Conservation (phyloP, 2,888 invertebrate genomes). For the Dynastes maya region DNA sequence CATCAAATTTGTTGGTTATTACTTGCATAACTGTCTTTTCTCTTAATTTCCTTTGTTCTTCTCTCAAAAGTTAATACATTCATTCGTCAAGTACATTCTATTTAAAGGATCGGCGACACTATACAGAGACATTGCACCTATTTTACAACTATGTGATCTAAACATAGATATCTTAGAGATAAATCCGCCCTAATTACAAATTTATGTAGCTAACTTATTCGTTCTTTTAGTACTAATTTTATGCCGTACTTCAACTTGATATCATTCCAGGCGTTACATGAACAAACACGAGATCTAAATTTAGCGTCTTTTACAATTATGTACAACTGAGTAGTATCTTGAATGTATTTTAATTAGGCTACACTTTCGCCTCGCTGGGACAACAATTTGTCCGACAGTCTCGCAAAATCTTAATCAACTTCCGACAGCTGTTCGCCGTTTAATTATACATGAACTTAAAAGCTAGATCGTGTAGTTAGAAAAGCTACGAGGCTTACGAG, state of each 20-base stretch:
- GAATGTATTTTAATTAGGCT: slow-evolving; percentile 43
- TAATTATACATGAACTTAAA: slow-evolving; percentile 45
- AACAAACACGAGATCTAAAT: slow-evolving; percentile 36
- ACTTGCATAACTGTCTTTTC: no score
- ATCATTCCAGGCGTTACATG: background rate
- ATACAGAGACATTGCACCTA: no score
- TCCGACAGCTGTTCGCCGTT: slow-evolving; percentile 47
- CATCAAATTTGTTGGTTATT: no score
- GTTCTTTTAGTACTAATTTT: slow-evolving; percentile 29
- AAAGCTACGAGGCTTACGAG: background rate
- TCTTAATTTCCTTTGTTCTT: no score
- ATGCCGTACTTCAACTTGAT: slow-evolving; percentile 13
- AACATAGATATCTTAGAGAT: background rate
- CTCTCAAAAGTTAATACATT: no score
- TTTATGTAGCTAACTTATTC: slow-evolving; percentile 10
- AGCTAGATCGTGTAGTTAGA: slow-evolving; percentile 36
- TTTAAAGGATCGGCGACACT: no score
- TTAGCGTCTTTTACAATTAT: slow-evolving; percentile 27
- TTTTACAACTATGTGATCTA: background rate
- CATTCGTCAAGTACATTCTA: no score
- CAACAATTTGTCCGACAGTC: slow-evolving; percentile 46
- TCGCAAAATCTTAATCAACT: slow-evolving; percentile 49
- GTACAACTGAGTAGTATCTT: slow-evolving; percentile 25
- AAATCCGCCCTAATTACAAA: slow-evolving; percentile 3
- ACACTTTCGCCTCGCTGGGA: slow-evolving; percentile 38